A percentile compares a stretch with the other conserved stretches of the same genome.
Conservation (phyloP, 2,113 vertebrate species). For the Aix galericulata region DNA sequence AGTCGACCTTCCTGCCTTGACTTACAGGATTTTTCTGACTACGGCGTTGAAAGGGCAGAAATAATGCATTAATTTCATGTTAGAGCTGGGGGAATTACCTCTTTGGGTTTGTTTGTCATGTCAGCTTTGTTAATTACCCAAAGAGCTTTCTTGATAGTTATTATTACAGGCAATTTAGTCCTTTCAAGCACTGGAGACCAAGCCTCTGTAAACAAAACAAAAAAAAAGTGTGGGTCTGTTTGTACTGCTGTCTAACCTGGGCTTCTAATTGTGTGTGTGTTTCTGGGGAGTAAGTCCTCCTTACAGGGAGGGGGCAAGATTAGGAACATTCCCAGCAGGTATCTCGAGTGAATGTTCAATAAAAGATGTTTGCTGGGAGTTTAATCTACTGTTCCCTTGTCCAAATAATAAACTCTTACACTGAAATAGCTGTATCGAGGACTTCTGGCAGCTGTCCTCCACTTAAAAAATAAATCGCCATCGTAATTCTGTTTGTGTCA, state of each 20-base stretch:
- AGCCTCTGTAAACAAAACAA: background rate
- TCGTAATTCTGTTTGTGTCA: background rate
- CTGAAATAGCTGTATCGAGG: background rate
- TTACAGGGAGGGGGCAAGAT: background rate
- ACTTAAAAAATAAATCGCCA: background rate
- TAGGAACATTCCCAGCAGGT: background rate
- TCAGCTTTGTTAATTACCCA: slow-evolving; percentile 33
- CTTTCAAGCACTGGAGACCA: background rate
- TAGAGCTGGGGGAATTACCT: background rate
- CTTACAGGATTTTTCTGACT: background rate
- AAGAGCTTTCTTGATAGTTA: background rate
- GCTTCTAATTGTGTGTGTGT: background rate
- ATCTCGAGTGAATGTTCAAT: background rate
- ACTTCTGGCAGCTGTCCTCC: background rate
- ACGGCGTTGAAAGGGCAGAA: background rate
- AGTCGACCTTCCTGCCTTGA: background rate
- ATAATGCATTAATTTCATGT: background rate
- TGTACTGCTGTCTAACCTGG: background rate
- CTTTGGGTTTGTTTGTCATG: background rate
- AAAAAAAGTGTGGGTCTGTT: background rate
- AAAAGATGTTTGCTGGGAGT: background rate
- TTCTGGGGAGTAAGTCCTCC: background rate
- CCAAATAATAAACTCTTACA: background rate
- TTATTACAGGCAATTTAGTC: slow-evolving; percentile 19
- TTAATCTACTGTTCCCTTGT: background rate